Evolutionary conservation across 2,113 vertebrate genomes (phyloP), one percentile per base, ranked within the genome.

Genomic region (Cepphus grylle): DNA sequence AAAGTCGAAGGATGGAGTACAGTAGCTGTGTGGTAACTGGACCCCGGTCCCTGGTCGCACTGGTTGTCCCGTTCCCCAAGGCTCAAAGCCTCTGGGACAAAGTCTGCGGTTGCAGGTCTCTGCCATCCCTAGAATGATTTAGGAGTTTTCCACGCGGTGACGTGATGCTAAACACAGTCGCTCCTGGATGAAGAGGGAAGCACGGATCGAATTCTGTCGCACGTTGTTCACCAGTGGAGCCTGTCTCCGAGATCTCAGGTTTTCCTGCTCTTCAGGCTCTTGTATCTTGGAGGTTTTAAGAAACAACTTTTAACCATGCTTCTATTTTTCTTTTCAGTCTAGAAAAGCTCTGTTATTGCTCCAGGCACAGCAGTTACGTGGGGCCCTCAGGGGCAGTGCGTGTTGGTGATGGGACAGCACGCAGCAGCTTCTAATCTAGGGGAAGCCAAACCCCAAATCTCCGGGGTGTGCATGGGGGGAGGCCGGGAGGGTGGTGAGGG

Each of bases 1-100:
- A 97, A 96, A 97, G 82, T 92, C 45, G 59, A 94, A 96, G 50
- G 95, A 86, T 96, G 96, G 59, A 93, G 79, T 92, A n/a, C 92
- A 92, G 55, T 58, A 90, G 71, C 94, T 59, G 93, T 94, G 96
- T 97, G 92, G 85, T 97, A 91, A 90, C 90, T 97, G 90, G 85
- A 61, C 34, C 50, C 38, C 36, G 43, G 84, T n/a, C 74, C 56
- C 70, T 42, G n/a, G 1, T 16, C 71, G 56, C 36, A 27, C 17
- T 43, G 80, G 14, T 66, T 65, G 45, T 79, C 50, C 65, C 18
- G 8, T 38, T 87, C 49, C 66, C 40, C 20, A 6, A 2, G 30
- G 38, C 78, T 67, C 52, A 52, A 25, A 65, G 62, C 43, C 42
- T 52, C 55, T 27, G 81, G 63, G 47, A 38, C 50, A 45, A 59